phyloP scores from a whole-genome alignment of 2,113 vertebrate species.

The Passer montanus region DNA sequence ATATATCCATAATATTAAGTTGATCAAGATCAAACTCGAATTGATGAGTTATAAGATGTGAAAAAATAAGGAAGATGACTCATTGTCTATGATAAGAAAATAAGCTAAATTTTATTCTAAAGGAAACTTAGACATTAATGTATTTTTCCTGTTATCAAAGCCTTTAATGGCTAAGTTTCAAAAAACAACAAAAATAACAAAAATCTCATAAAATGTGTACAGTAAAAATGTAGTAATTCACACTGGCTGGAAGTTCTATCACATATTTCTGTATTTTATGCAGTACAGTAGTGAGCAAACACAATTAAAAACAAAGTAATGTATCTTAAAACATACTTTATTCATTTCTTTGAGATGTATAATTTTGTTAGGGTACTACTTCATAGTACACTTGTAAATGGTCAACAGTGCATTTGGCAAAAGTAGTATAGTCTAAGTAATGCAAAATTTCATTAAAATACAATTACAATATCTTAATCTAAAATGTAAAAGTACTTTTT shows the following conservation, averaged over 20 bases:
- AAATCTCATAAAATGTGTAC: background rate
- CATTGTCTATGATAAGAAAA: background rate
- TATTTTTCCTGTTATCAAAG: background rate
- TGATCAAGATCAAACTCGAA: background rate
- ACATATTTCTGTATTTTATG: background rate
- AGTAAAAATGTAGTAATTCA: background rate
- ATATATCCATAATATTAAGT: background rate
- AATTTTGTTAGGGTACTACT: constrained; percentile 9
- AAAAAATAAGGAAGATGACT: background rate
- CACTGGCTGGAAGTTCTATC: background rate
- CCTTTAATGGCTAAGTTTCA: background rate
- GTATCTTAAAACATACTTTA: background rate
- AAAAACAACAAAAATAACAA: background rate
- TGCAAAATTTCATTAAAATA: background rate
- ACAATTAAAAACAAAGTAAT: background rate
- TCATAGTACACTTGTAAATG: background rate
- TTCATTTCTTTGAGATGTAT: background rate
- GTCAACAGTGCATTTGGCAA: background rate
- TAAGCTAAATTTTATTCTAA: background rate
- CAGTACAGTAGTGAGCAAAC: background rate
- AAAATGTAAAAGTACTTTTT: background rate
- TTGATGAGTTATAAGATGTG: background rate
- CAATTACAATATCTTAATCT: background rate
- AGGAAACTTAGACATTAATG: background rate
- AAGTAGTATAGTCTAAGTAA: background rate